phyloP scores from a whole-genome alignment of 2,797 vertebrate species.

The Eulemur coronatus region DNA sequence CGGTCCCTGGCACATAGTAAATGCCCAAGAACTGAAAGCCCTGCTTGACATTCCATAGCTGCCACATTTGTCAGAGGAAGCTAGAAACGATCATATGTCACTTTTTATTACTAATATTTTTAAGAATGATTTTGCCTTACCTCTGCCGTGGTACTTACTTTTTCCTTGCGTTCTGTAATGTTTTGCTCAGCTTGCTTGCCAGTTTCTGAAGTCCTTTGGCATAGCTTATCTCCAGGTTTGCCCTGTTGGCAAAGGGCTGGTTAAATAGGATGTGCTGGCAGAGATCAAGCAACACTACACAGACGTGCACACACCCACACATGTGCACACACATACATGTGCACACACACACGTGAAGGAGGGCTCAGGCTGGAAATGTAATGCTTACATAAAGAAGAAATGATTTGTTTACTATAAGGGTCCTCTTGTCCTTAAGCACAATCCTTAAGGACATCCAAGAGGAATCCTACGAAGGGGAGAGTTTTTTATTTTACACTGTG shows the following conservation, averaged over 20 bases:
- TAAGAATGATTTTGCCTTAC: constrained; percentile 4
- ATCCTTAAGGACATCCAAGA: not conserved
- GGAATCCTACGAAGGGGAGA: not conserved
- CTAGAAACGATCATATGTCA: not conserved
- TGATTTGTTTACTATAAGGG: not conserved
- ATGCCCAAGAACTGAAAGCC: not conserved
- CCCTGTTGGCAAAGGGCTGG: constrained; percentile 80
- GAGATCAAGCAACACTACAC: not conserved
- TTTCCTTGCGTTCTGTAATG: constrained; percentile 87
- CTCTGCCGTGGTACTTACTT: constrained; percentile 86
- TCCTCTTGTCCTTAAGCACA: not conserved
- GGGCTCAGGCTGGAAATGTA: not conserved
- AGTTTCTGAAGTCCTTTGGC: constrained; percentile 92
- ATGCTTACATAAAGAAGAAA: not conserved
- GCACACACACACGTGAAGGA: no score
- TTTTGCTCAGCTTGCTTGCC: constrained; percentile 88
- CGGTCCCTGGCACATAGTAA: not conserved
- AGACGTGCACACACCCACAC: no score
- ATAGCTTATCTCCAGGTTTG: constrained; percentile 90
- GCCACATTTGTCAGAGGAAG: not conserved
- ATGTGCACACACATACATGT: no score
- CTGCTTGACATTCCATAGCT: not conserved
- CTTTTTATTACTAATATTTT: not conserved
- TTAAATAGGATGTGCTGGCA: not conserved
- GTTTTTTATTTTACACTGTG: not conserved